A percentile compares a stretch with the other conserved stretches of the same genome.
Conservation (phyloP, 2,113 vertebrate species). For the Nycticorax nycticorax region DNA sequence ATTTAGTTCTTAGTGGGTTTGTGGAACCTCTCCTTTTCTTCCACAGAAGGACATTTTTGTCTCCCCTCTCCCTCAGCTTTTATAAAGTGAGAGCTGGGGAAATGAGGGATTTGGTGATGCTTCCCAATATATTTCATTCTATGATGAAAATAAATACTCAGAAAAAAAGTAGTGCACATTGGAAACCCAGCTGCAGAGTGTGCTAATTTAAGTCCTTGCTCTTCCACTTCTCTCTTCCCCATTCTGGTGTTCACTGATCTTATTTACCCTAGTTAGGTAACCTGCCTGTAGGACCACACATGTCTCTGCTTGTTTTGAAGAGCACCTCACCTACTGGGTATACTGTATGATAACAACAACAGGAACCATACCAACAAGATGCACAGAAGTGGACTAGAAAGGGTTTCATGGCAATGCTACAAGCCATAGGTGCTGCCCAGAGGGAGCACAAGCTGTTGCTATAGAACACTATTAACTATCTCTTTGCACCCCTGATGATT, state of each 20-base stretch:
- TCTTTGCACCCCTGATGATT: not conserved
- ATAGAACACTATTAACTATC: not conserved
- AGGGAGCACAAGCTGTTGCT: not conserved
- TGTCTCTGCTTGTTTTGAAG: not conserved
- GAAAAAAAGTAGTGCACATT: not conserved
- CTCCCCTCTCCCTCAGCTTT: not conserved
- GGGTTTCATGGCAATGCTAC: not conserved
- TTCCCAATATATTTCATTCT: not conserved
- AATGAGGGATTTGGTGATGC: not conserved
- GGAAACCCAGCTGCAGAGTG: not conserved
- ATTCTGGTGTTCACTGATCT: not conserved
- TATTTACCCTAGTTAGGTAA: not conserved
- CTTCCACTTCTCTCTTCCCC: not conserved
- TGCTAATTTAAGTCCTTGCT: not conserved
- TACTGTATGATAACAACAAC: not conserved
- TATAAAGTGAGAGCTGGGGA: not conserved
- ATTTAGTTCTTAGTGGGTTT: not conserved
- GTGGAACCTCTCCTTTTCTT: not conserved
- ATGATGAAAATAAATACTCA: not conserved
- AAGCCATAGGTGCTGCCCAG: not conserved
- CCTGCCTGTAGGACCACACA: not conserved
- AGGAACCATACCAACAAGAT: not conserved
- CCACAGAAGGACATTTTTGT: not conserved
- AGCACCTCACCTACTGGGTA: not conserved
- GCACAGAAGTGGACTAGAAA: not conserved